Base-by-base conservation (phyloP, 2,113 vertebrate genomes). In the Phylloscopus trochilus region DNA sequence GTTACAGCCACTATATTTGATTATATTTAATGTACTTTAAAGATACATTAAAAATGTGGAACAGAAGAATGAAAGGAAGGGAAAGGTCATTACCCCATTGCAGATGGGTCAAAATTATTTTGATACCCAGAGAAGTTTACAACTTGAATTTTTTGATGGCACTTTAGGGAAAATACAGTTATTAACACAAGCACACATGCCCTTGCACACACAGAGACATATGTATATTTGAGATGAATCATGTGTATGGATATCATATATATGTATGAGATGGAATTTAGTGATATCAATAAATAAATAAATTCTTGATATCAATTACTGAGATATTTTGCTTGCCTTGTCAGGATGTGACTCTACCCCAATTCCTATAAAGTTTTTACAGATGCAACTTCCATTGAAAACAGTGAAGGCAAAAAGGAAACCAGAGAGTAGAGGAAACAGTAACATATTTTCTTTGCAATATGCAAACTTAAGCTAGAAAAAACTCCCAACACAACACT, bases 21-120 rank as follows among this genome's bases (percentile, higher is more conserved):
- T 74, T 87, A 74, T 64, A 85, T 84, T 94, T 87, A 88, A 94
- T 49, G 24, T 79, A 93, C 24, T 49, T 86, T 67, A 84, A 97
- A 96, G 46, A 49, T 55, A 80, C 14, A 55, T 46, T 77, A 53
- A 91, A 93, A 73, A 60, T 33, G 12, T 43, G 86, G n/a, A 73
- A 78, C 35, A 92, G 70, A 87, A 33, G 70, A 95, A 93, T 56
- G 15, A 85, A 92, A 89, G 39, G 69, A 76, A 88, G 11, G 37
- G 76, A 76, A 95, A 49, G 58, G 30, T 79, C 23, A 80, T 44
- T 75, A 84, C 30, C 17, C 10, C 35, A 66, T 52, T 93, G 80
- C 33, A 93, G 79, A 28, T 39, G 3, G 51, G 35, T 63, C 63
- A 93, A 73, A 72, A 70, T 28, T 60, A 78, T 82, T 91, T 73